Percentiles rank a stretch among this genome's conserved stretches.
Conservation (phyloP, 2,113 vertebrate species). For the Falco punctatus region DNA sequence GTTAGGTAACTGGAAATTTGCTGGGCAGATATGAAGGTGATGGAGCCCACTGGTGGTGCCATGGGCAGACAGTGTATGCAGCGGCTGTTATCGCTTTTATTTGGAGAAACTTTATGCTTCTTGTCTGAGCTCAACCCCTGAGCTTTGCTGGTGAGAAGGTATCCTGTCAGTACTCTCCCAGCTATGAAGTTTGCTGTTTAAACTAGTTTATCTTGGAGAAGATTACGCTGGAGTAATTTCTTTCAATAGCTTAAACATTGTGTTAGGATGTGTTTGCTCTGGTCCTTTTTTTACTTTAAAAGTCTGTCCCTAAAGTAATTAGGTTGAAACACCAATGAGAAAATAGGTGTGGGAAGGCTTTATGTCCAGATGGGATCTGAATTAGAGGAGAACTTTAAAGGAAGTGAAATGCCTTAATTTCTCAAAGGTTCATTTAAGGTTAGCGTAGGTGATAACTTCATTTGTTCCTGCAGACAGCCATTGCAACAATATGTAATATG, state of each 20-base stretch:
- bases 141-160: not conserved
- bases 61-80: not conserved
- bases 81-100: not conserved
- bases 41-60: fast-evolving
- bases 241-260: not conserved
- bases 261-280: not conserved
- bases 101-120: not conserved
- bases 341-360: not conserved
- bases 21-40: fast-evolving
- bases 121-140: not conserved
- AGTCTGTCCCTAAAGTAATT: not conserved
- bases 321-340: not conserved
- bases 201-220: not conserved
- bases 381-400: not conserved
- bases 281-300: not conserved
- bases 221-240: not conserved
- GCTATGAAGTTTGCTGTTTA: not conserved
- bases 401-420: not conserved
- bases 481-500: not conserved
- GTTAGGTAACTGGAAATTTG: not conserved
- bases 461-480: not conserved
- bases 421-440: not conserved
- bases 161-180: not conserved
- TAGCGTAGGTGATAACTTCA: not conserved
- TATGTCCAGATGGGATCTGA: not conserved